Evolutionary conservation across 2,113 vertebrate genomes (phyloP), one percentile per base, ranked within the genome.

Genomic region (Athene noctua): DNA sequence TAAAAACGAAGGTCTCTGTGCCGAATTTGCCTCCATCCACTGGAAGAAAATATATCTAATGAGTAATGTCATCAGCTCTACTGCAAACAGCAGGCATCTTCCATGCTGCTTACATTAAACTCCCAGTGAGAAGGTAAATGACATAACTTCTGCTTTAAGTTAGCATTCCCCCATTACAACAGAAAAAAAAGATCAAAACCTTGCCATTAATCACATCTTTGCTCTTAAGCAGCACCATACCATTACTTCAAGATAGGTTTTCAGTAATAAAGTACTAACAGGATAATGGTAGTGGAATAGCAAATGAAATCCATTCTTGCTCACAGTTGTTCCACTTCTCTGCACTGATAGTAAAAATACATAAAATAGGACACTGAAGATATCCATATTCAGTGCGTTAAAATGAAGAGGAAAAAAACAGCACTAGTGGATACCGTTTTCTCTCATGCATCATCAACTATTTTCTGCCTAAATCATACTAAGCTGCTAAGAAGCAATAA

Each of bases 241-340:
- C 85, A 86, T 94, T 95, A 94, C 92, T 94, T 66, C 42, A 13
- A 95, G 90, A 94, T 49, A 94, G 86, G 36, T 51, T 95, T 96
- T 80, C 82, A 88, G 81, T 77, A 96, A 93, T 96, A 92, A 96
- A 96, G 79, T 42, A 58, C 96, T 95, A 97, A 96, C 74, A 95
- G 90, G 92, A 93, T 96, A 96, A 97, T 83, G 68, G 92, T 66
- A 94, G 71, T 70, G 63, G 82, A 95, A 95, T 66, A 93, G 92
- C 92, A 96, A 94, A 95, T 93, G 82, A 94, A 93, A 96, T 94
- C 88, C 15, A 3, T 92, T 93, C 96, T 83, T 90, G 67, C 71
- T 83, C 88, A 86, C 93, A 96, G 96, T 95, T 92, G 92, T 96
- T 96, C 96, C 96, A 94, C 94, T 96, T 66, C 92, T 86, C 91